Evolutionary conservation across 2,113 vertebrate genomes (phyloP).

Genomic region (Pterocles gutturalis): DNA sequence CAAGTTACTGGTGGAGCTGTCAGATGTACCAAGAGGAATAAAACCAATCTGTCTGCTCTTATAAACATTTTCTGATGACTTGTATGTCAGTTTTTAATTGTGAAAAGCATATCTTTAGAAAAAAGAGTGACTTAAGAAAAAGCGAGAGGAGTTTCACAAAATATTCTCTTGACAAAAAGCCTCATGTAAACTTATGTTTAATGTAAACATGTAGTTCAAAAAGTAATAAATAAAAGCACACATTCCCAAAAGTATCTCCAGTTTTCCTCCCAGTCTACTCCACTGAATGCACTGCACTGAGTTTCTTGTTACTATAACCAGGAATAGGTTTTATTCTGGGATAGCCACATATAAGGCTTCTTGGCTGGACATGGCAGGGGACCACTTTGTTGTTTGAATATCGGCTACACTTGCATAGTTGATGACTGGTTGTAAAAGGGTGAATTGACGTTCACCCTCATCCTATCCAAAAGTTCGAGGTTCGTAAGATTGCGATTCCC

Average conservation of each 20-base stretch:
- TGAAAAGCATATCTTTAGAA: neutral
- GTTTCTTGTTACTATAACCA: neutral
- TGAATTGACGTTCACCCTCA: neutral
- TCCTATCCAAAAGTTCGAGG: neutral
- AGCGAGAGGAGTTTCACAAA: neutral
- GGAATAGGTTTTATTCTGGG: neutral
- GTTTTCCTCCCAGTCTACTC: neutral
- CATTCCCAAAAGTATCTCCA: neutral
- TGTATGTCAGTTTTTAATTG: neutral
- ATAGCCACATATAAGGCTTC: neutral
- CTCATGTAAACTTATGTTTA: neutral
- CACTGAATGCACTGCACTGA: neutral
- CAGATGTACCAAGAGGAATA: neutral
- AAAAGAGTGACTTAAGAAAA: neutral
- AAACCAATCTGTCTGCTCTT: neutral
- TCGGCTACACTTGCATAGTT: accelerated
- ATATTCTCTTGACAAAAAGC: neutral
- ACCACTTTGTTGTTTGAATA: accelerated
- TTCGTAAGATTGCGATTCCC: neutral
- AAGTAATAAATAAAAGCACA: neutral
- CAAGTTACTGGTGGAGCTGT: neutral
- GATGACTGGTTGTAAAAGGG: neutral
- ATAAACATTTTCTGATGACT: neutral
- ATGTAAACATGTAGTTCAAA: neutral
- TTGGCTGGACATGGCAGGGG: neutral